Percentiles rank a stretch among this genome's conserved stretches.
Conservation (phyloP, 1,140 invertebrate species). For the Ylistrum balloti region DNA sequence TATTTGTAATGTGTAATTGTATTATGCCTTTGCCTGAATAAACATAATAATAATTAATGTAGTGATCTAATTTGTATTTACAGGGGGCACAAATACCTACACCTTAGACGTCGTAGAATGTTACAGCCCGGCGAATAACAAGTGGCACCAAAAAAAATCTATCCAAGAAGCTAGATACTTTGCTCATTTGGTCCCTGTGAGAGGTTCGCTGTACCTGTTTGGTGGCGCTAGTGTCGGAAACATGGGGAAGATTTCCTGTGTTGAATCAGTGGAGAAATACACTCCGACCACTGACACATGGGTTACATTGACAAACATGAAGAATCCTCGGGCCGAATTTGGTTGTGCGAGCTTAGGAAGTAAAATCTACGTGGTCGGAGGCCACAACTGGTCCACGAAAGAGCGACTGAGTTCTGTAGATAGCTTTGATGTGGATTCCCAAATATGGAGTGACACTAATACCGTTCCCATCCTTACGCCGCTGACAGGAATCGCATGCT, state of each 20-base stretch:
- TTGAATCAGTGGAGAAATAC: constrained; percentile 78
- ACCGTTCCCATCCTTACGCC: constrained; percentile 28
- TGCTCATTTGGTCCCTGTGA: constrained; percentile 59
- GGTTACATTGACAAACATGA: constrained; percentile 83
- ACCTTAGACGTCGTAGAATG: constrained; percentile 60
- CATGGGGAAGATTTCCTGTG: constrained; percentile 63
- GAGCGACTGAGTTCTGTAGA: constrained; percentile 62
- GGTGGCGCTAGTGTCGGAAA: constrained; percentile 68
- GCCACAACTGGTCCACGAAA: constrained; percentile 70
- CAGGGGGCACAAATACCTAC: background rate
- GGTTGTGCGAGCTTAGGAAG: constrained; percentile 60
- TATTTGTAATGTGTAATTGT: no score
- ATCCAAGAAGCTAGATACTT: constrained; percentile 67
- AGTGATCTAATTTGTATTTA: background rate
- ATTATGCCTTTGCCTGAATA: no score
- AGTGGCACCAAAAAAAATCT: constrained; percentile 66
- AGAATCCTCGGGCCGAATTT: constrained; percentile 77
- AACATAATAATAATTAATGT: no score
- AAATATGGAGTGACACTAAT: constrained; percentile 61
- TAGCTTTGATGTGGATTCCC: constrained; percentile 61
- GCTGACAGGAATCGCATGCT: constrained; percentile 51
- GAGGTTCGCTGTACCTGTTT: constrained; percentile 61
- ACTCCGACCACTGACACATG: constrained; percentile 83
- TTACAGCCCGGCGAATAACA: constrained; percentile 66
- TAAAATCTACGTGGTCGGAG: constrained; percentile 69